Evolutionary conservation across 2,888 invertebrate genomes (phyloP).

Genomic region (Drosophila meridionalis): DNA sequence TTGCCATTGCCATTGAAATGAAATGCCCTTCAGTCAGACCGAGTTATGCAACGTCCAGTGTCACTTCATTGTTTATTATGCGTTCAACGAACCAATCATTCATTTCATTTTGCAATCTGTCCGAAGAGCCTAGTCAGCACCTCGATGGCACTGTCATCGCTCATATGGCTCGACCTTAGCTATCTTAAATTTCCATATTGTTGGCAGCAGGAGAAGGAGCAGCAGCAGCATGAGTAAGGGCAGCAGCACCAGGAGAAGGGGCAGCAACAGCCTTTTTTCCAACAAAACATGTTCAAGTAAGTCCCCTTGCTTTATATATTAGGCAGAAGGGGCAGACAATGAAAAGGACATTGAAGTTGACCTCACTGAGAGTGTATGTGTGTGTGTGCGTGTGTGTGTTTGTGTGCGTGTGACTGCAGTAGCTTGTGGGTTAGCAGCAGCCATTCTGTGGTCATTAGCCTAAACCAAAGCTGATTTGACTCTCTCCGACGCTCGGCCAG

Average conservation of each 20-base stretch:
- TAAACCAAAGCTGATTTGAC: constrained; percentile 77
- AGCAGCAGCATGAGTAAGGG: constrained; percentile 18
- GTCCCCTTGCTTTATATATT: constrained; percentile 48
- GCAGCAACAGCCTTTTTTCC: constrained; percentile 10
- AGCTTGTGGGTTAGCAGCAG: constrained; percentile 67
- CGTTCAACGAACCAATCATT: constrained; percentile 61
- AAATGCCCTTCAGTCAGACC: constrained; percentile 8
- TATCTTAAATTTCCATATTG: constrained; percentile 32
- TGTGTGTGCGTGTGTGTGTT: constrained; percentile 26
- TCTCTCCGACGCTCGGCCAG: constrained; percentile 22
- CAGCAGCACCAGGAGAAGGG: constrained; percentile 10
- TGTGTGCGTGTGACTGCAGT: constrained; percentile 63
- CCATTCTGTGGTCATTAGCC: constrained; percentile 80
- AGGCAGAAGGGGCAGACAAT: constrained; percentile 47
- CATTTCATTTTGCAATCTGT: constrained; percentile 67
- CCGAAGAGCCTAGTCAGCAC: constrained; percentile 51
- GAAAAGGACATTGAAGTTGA: constrained; percentile 65
- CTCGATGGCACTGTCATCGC: constrained; percentile 47
- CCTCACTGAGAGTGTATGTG: constrained; percentile 17
- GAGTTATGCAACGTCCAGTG: constrained; percentile 43
- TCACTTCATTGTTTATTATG: constrained; percentile 60
- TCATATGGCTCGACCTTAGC: constrained; percentile 30
- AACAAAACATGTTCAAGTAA: constrained; percentile 42
- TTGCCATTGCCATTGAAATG: constrained; percentile 7
- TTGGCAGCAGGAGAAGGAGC: constrained; percentile 19